Evolutionary conservation across 2,797 vertebrate genomes (phyloP), one percentile per base, ranked within the genome.

Genomic region (Adrianichthys oophorus): DNA sequence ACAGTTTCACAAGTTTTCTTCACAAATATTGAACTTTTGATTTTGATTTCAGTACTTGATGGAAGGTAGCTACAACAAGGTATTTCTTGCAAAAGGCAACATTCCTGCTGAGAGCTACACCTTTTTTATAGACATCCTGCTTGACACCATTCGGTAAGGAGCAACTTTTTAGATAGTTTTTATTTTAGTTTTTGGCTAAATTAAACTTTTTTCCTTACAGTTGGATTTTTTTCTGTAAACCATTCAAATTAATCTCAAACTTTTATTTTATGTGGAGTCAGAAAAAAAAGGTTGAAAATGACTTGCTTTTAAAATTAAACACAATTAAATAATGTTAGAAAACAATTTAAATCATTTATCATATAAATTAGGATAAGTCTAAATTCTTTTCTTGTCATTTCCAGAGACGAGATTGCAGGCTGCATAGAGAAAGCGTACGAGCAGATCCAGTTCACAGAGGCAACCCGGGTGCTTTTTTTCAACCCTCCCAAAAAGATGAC

Each of bases 41-140:
- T 62, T 6, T 40, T 13, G 41, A 41, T 70, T 83, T 15, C 70
- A 98, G 96, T 98, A 98, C 71, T 78, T 98, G 87, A 98, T 98
- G 96, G 96, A 98, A 58, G 96, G 96, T 52, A 98, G 95, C 79
- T 98, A 98, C 90, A 98, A 98, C 92, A 98, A 98, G 61, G 96
- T 98, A 4, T 98, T 98, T 78, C 92, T 98, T 44, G 96, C 96
- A 32, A 98, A 97, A 83, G 96, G 96, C 16, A 98, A 98, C 83
- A 98, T 98, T 78, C 96, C 96, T 0, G 96, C 96, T 0, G 95
- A 98, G 82, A 98, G 95, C 59, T 98, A 98, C 71, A 98, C 93
- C 12, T 98, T 98, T 89, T 98, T 98, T 85, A 98, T 98, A 17
- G 96, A 98, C 80, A 98, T 98, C 85, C 86, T 98, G 59, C 92